These are phyloP conservation scores for Eupithecia centaureata DNA, from an alignment of 2,888 invertebrate genomes.

Conservation along the genomic window DNA sequence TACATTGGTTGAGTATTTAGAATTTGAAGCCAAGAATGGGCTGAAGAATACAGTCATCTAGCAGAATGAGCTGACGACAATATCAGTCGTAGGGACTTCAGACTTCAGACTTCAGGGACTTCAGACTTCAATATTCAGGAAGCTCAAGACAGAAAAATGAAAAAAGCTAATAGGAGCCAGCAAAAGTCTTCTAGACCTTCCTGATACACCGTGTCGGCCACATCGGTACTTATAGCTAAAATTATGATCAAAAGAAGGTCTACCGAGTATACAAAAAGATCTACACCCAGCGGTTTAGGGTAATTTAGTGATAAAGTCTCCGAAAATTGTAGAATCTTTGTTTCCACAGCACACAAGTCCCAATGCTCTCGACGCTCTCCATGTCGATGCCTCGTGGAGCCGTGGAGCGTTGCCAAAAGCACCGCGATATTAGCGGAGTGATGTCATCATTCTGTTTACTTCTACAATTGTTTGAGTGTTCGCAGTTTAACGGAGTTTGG, in stretches of 20 bases:
- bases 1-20: too few relatives aligned
- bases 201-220: too few relatives aligned
- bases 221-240: too few relatives aligned
- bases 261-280: too few relatives aligned
- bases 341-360: constrained; percentile 12
- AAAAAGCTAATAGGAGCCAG: neutral
- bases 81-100: too few relatives aligned
- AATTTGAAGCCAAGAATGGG: too few relatives aligned
- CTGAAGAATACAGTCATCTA: too few relatives aligned
- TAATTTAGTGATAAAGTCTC: neutral
- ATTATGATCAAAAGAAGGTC: too few relatives aligned
- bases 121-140: too few relatives aligned
- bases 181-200: too few relatives aligned
- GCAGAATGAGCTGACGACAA: neutral
- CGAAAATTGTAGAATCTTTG: neutral
- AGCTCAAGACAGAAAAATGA: neutral
- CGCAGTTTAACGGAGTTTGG: constrained; percentile 1
- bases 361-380: constrained; percentile 47
- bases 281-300: too few relatives aligned
- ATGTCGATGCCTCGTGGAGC: constrained; percentile 45
- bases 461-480: constrained; percentile 24
- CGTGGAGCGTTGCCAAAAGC: constrained; percentile 72
- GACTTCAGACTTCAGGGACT: too few relatives aligned
- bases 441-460: constrained; percentile 77
- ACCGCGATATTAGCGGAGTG: constrained; percentile 76